Base-by-base conservation (phyloP, 2,888 invertebrate species). In the Microplitis deprimator region DNA sequence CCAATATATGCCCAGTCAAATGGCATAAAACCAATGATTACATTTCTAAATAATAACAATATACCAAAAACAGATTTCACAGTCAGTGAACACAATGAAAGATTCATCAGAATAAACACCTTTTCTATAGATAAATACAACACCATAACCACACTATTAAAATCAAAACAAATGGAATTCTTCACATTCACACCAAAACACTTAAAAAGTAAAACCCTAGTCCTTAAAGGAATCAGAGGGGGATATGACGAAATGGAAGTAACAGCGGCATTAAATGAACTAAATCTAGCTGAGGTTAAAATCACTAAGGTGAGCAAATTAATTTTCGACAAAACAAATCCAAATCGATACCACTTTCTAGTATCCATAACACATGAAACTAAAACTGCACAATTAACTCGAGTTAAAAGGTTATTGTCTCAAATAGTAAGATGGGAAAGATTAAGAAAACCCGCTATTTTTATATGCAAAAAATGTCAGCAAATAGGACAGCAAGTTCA, bases 391-490 rank as follows among this genome's bases (percentile, higher is more conserved):
- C n/a, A 70, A 13, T 13, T 78, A 4, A 72, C 20, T 5, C 40
- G 62, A 16, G 1, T 59, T 0, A 64, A 64, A 40, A 8, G 39
- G 0, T 6, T 79, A 5, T 20, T 76, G 0, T 10, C 74, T 38
- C 76, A 77, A 70, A 40, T 29, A 39, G 16, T 79, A 0, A 67
- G 38, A n/a, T 79, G 77, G 76, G 77, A 79, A 6, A 60, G 40
- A 62, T 65, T 77, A 1, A 77, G 72, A 38, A 65, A 65, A 40
- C 73, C 29, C 1, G 59, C 39, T 5, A 70, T 73, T 1, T 77
- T 74, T n/a, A 76, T 78, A n/a, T 79, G 78, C 39, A 79, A 65
- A 20, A 78, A 78, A 0, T 81, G 80, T 61, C 79, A 81, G 38
- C 40, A 76, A 6, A 50, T 77, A 0, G 81, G 80, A 1, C 81